phyloP scores from a whole-genome alignment of 2,113 vertebrate species.

The Actenoides hombroni region DNA sequence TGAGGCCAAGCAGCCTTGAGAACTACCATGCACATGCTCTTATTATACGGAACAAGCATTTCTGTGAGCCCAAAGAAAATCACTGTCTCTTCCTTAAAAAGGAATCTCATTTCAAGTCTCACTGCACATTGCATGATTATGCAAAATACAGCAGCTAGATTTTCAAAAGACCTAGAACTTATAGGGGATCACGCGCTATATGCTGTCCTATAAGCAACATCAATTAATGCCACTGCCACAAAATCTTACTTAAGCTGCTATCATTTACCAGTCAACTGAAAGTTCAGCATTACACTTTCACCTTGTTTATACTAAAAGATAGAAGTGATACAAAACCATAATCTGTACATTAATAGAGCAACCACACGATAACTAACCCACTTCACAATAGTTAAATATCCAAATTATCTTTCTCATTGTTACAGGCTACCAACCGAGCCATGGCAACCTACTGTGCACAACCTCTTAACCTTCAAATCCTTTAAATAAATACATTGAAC shows the following conservation, averaged over 20 bases:
- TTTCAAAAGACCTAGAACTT: not conserved
- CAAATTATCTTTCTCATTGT: not conserved
- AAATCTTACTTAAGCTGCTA: not conserved
- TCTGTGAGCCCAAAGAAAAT: not conserved
- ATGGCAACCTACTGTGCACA: not conserved
- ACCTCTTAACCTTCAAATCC: not conserved
- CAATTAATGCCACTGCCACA: accelerated
- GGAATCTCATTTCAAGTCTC: not conserved
- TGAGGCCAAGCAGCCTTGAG: not conserved
- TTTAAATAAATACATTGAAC: accelerated
- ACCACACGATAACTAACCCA: not conserved
- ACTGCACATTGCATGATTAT: not conserved
- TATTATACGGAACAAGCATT: accelerated
- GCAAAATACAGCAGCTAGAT: not conserved
- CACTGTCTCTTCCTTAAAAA: not conserved
- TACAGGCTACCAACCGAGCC: not conserved
- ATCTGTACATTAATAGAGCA: too few relatives aligned
- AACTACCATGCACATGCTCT: accelerated
- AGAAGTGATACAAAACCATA: accelerated
- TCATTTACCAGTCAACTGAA: not conserved
- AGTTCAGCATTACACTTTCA: not conserved
- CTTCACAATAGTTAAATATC: not conserved
- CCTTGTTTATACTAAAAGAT: accelerated
- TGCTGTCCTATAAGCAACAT: too few relatives aligned
- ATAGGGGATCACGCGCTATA: accelerated